Evolutionary conservation across 1,140 invertebrate species (phyloP), one percentile per base, ranked within the genome.

Genomic region (Drosophila suzukii): DNA sequence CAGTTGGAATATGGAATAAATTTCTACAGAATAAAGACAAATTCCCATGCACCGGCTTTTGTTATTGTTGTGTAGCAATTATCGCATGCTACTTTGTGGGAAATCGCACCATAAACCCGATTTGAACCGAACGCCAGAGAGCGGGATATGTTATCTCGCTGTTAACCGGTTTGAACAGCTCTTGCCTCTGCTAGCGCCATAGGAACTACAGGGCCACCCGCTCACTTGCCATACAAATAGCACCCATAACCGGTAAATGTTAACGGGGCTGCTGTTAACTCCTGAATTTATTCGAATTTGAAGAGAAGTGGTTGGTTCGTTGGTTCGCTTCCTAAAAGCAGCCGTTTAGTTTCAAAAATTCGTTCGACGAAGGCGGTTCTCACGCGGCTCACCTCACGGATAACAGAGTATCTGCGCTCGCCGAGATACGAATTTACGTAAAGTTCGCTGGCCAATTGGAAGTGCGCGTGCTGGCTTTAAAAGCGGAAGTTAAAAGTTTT

Each of bases 31-130:
- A 44, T 24, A 20, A 3, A 1, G 13, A 11, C 0, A 24, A 50
- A 24, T 24, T 27, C 17, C 32, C 17, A 44, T 43, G 8, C 20
- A 67, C 66, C 66, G 66, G 62, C 63, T 24, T 67, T 46, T 30
- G 11, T 7, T 30, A 3, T 4, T 27, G 27, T 20, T 53, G 39
- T 58, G 24, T 6, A 10, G 7, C 12, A 68, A 17, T 71, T 86
- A 36, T 85, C 81, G 77, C 81, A 85, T 86, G 81, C 78, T 78
- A 85, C 70, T 53, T 74, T 11, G 7, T 7, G 0, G 0, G 2
- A 15, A 20, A 38, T 36, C 11, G 24, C 24, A 46, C 30, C 0
- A 65, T 51, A 65, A 44, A 60, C 27, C 30, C 66, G 66, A 70
- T 12, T 20, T 13, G n/a, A 44, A 7, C 11, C 56, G 55, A 60